phyloP scores from a whole-genome alignment of 2,888 invertebrate species.

The Tiliacea citrago region DNA sequence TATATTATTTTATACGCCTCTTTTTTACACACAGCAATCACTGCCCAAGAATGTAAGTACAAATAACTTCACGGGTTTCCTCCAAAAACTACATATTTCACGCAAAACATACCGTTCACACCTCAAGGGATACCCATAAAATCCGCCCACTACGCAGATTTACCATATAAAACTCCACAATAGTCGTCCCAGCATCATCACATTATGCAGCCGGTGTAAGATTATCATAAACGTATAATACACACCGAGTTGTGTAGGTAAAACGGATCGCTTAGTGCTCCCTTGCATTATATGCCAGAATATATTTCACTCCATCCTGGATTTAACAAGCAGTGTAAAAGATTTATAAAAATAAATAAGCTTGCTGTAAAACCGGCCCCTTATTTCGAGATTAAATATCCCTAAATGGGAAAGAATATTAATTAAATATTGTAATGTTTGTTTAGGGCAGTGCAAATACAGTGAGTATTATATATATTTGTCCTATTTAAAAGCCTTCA shows the following conservation, averaged over 20 bases:
- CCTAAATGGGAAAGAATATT: slow-evolving; percentile 34
- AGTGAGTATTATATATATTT: slow-evolving; percentile 15
- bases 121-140: slow-evolving; percentile 74
- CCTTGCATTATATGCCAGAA: slow-evolving; percentile 65
- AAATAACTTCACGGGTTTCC: slow-evolving; percentile 20
- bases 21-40: neutral
- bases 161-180: slow-evolving; percentile 80
- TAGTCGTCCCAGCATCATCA: slow-evolving; percentile 80
- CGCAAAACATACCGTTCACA: slow-evolving; percentile 58
- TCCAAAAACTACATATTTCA: slow-evolving; percentile 51
- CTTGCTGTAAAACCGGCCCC: slow-evolving; percentile 11
- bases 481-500: slow-evolving; percentile 16
- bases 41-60: slow-evolving; percentile 16
- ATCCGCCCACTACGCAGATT: slow-evolving; percentile 78
- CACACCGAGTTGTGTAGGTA: slow-evolving; percentile 68
- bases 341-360: slow-evolving; percentile 20
- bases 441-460: slow-evolving; percentile 32
- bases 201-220: slow-evolving; percentile 86
- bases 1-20: neutral
- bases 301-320: slow-evolving; percentile 51
- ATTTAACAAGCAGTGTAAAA: slow-evolving; percentile 29
- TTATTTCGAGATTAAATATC: slow-evolving; percentile 37
- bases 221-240: slow-evolving; percentile 88
- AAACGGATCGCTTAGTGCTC: slow-evolving; percentile 66
- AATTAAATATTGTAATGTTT: slow-evolving; percentile 27